Base-by-base conservation (phyloP, 2,888 invertebrate species). In the Drosophila mayaguana region DNA sequence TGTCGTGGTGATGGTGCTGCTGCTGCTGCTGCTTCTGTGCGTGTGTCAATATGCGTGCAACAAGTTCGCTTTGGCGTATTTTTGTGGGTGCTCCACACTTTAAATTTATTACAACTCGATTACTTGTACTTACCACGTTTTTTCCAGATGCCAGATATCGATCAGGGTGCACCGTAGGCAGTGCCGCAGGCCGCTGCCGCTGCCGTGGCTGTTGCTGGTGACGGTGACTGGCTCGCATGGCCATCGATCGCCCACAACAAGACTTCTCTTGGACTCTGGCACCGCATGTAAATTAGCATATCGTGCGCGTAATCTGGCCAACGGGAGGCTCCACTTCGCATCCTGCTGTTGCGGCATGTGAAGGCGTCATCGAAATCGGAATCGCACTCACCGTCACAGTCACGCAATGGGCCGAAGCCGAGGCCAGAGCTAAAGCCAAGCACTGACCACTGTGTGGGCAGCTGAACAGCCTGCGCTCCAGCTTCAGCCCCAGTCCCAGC, bases 41-140 rank as follows among this genome's bases (percentile, higher is more conserved):
- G 83, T 88, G 86, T 78, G 90, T 85, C 83, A 85, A 89, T 73
- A 85, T 85, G 84, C 84, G 90, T 89, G 90, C 84, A 89, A 89
- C 84, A 84, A 84, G 84, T 85, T 79, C 77, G 72, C 75, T 72
- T 71, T 62, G 65, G 60, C 71, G 78, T 22, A 70, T 69, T 73
- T 71, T 89, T 80, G 88, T 88, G 85, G 85, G 90, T 85, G 90
- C 75, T 73, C 77, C 88, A 84, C 89, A 89, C 89, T 89, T 81
- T 59, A 83, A 90, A 86, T 86, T 86, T 86, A 86, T 86, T 86
- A 88, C 86, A 89, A 79, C 89, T 83, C 90, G 90, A 86, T 90
- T 90, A 87, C 90, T 86, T 83, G 89, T 90, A 86, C 81, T 86
- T 86, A 86, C 86, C 89, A 79, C 90, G 75, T 90, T 83, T 84